phyloP scores from a whole-genome alignment of 2,113 vertebrate genomes.

The Ictalurus furcatus region DNA sequence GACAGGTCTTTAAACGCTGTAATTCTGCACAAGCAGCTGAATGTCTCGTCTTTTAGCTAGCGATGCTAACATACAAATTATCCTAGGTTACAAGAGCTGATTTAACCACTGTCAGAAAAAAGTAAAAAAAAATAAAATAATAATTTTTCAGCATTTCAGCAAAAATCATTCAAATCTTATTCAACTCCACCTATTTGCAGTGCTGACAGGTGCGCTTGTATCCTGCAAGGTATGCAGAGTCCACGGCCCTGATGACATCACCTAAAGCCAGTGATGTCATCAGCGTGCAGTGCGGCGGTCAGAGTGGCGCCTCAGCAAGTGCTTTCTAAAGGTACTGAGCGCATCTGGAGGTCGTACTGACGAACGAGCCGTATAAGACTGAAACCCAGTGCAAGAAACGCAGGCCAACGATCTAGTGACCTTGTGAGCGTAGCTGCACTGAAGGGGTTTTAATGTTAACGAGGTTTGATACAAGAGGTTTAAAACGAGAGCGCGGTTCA shows the following conservation, averaged over 20 bases:
- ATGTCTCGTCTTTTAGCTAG: too few relatives aligned
- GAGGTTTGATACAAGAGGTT: neutral
- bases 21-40: too few relatives aligned
- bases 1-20: too few relatives aligned
- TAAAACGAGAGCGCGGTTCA: too few relatives aligned
- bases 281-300: neutral
- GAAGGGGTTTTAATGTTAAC: neutral
- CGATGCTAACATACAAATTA: too few relatives aligned
- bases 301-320: neutral
- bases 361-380: neutral
- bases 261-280: slow-evolving; percentile 19
- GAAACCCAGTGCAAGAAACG: neutral
- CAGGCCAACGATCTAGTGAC: neutral
- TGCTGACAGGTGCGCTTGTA: slow-evolving; percentile 35
- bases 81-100: too few relatives aligned
- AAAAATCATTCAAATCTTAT: too few relatives aligned
- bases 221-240: slow-evolving; percentile 22
- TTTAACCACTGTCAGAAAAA: too few relatives aligned
- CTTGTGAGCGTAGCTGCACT: neutral
- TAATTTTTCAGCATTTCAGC: too few relatives aligned
- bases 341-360: neutral
- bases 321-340: neutral
- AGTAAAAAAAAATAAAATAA: neutral
- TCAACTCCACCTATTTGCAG: neutral
- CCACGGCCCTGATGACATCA: neutral